These are phyloP conservation scores for Sula dactylatra DNA, from an alignment of 2,113 vertebrate genomes.

Conservation along the genomic window DNA sequence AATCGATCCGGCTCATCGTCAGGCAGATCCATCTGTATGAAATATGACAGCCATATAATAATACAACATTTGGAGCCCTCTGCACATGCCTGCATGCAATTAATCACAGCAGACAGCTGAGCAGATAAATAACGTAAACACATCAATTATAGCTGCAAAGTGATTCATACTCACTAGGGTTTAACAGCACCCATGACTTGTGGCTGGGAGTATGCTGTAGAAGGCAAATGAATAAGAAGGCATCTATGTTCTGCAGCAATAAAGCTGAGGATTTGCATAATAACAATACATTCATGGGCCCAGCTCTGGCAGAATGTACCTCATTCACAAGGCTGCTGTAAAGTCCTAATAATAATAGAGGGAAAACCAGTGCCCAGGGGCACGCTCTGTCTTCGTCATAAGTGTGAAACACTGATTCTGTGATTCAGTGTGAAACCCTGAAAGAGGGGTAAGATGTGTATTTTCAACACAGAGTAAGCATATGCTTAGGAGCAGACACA, in stretches of 20 bases:
- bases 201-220: background rate
- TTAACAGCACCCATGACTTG: background rate
- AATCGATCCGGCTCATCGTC: slow-evolving; percentile 95
- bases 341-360: background rate
- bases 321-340: background rate
- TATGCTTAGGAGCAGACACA: background rate
- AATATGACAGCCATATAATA: slow-evolving; percentile 66
- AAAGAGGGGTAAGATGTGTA: background rate
- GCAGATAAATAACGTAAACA: slow-evolving; percentile 65
- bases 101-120: slow-evolving; percentile 59
- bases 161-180: background rate
- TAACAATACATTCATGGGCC: background rate
- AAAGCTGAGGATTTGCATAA: background rate
- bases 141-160: slow-evolving; percentile 53
- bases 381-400: background rate
- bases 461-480: background rate
- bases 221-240: background rate
- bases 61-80: slow-evolving; percentile 50
- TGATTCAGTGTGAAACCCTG: too few species aligned
- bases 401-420: background rate
- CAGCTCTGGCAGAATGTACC: background rate
- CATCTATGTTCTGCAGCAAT: background rate
- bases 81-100: slow-evolving; percentile 1
- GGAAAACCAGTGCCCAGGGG: background rate
- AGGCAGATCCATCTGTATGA: slow-evolving; percentile 83